These are phyloP conservation scores for Campaea margaritaria DNA, from an alignment of 2,888 invertebrate genomes.

Conservation along the genomic window DNA sequence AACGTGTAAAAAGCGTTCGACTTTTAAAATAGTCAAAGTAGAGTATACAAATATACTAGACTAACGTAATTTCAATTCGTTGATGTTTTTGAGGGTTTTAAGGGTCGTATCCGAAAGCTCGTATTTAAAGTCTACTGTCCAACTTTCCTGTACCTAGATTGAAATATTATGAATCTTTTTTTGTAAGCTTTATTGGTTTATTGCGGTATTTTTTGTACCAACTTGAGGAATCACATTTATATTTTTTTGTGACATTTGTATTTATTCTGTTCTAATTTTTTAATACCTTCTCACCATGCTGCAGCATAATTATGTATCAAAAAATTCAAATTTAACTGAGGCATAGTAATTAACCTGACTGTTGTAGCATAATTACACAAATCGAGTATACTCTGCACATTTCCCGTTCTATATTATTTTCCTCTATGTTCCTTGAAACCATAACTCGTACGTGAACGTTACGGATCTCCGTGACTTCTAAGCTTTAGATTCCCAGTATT, in stretches of 20 bases:
- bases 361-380: too few species aligned
- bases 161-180: too few species aligned
- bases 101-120: too few species aligned
- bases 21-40: background rate
- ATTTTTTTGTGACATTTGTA: too few species aligned
- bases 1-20: background rate
- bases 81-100: background rate
- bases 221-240: too few species aligned
- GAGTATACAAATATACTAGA: too few species aligned
- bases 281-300: background rate
- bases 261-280: too few species aligned
- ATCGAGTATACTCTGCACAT: background rate
- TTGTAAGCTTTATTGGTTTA: too few species aligned
- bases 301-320: background rate
- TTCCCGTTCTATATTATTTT: background rate
- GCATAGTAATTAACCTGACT: background rate
- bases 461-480: slow-evolving; percentile 23
- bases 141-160: too few species aligned
- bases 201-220: too few species aligned
- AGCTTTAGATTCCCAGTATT: slow-evolving; percentile 27
- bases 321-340: background rate
- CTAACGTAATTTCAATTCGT: too few species aligned
- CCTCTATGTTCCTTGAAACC: slow-evolving; percentile 2
- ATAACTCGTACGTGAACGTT: slow-evolving; percentile 10
- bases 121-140: too few species aligned